phyloP scores from a whole-genome alignment of 2,888 invertebrate genomes.

The Cerastis rubricosa region DNA sequence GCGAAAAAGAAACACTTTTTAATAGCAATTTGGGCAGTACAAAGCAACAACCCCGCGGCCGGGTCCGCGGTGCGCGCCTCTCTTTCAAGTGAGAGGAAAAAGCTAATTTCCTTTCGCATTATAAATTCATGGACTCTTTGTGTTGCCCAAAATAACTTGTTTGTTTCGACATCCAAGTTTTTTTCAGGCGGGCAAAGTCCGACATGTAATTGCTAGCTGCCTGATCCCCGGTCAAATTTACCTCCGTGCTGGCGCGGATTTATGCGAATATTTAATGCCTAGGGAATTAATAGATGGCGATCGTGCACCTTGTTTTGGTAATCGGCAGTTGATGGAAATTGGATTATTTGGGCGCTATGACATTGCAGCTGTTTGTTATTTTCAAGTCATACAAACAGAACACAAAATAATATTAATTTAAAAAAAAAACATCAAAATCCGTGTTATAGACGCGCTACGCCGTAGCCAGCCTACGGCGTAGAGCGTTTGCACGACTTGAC shows the following conservation, averaged over 20 bases:
- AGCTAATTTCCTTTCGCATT: slow-evolving; percentile 87
- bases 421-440: background rate
- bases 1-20: slow-evolving; percentile 19
- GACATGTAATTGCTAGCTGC: slow-evolving; percentile 79
- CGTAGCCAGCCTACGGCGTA: slow-evolving; percentile 29
- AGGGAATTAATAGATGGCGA: slow-evolving; percentile 38
- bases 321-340: background rate
- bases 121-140: slow-evolving; percentile 89
- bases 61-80: slow-evolving; percentile 21
- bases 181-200: slow-evolving; percentile 73
- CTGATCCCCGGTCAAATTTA: slow-evolving; percentile 67
- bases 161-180: slow-evolving; percentile 83
- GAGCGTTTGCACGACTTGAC: background rate
- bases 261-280: slow-evolving; percentile 65
- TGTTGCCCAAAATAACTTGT: slow-evolving; percentile 86
- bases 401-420: no score
- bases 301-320: slow-evolving; percentile 23
- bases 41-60: slow-evolving; percentile 5
- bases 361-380: background rate
- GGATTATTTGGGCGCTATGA: background rate
- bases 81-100: slow-evolving; percentile 77
- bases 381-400: no score
- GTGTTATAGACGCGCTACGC: slow-evolving; percentile 4
- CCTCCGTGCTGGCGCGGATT: slow-evolving; percentile 55
- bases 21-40: slow-evolving; percentile 13